These are phyloP conservation scores for Glaucopsyche alexis DNA, from an alignment of 2,888 invertebrate genomes.

Conservation along the genomic window DNA sequence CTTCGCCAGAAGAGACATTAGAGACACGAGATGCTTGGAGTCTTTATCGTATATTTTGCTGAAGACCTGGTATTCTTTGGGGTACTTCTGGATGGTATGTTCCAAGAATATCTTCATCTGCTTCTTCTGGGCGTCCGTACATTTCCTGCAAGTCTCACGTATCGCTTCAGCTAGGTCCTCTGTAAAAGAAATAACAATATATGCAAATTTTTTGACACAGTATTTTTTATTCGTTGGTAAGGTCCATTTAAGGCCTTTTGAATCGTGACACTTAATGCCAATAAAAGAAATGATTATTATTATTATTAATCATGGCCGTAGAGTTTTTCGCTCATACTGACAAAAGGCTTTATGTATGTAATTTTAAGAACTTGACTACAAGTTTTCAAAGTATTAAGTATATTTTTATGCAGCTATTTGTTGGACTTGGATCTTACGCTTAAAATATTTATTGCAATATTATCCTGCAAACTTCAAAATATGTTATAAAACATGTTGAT, in stretches of 20 bases:
- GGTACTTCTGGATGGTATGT: conserved; percentile 71
- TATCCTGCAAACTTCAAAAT: background rate
- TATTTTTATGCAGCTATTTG: too few species aligned
- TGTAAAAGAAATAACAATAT: conserved; percentile 47
- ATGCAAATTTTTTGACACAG: too few species aligned
- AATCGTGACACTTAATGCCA: too few species aligned
- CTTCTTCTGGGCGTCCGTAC: conserved; percentile 82
- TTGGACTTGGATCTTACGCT: background rate
- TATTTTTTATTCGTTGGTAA: too few species aligned
- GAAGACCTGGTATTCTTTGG: conserved; percentile 66
- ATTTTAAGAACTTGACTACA: too few species aligned
- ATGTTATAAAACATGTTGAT: background rate
- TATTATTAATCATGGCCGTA: too few species aligned
- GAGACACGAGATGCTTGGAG: conserved; percentile 73
- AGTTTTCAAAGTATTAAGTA: too few species aligned
- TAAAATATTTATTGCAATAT: background rate
- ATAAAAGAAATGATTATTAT: too few species aligned
- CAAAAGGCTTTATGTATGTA: background rate
- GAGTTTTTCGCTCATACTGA: too few species aligned
- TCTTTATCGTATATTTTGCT: conserved; percentile 81
- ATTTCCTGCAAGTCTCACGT: conserved; percentile 81
- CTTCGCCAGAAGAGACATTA: conserved; percentile 59
- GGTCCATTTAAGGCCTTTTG: too few species aligned
- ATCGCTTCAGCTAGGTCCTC: conserved; percentile 84
- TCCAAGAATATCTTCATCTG: conserved; percentile 80